phyloP scores from a whole-genome alignment of 2,113 vertebrate species.

The Pongo pygmaeus region DNA sequence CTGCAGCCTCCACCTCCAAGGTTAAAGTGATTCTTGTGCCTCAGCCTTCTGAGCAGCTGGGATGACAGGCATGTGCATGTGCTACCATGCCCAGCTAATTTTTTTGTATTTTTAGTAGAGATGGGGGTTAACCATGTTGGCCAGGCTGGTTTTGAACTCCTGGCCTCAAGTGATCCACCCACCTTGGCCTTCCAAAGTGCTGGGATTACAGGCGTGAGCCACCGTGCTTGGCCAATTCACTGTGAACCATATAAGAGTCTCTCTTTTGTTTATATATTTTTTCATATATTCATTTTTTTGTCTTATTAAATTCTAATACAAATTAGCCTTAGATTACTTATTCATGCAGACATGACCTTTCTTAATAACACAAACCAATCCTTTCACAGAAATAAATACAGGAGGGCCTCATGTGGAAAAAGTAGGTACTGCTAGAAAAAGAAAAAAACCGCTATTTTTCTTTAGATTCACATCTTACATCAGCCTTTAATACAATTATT shows the following conservation, averaged over 20 bases:
- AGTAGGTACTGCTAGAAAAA: slow-evolving; percentile 51
- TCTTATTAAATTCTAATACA: not conserved
- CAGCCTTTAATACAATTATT: not conserved
- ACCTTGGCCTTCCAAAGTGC: no score
- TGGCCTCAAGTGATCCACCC: no score
- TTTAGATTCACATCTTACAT: not conserved
- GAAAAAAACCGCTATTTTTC: not conserved
- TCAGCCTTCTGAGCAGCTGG: no score
- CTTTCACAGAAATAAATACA: slow-evolving; percentile 72
- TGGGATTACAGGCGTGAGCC: no score
- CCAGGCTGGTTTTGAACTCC: no score
- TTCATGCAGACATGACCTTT: slow-evolving; percentile 14
- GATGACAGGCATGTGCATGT: no score
- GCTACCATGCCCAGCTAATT: no score
- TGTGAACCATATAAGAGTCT: not conserved
- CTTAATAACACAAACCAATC: not conserved
- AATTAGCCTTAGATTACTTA: not conserved
- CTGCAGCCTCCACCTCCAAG: no score
- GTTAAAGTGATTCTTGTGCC: no score
- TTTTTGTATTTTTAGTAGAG: no score
- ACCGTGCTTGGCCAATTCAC: not conserved
- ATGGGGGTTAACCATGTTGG: no score
- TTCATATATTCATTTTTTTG: not conserved
- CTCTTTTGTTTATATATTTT: not conserved
- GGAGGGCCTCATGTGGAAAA: slow-evolving; percentile 76